Evolutionary conservation across 2,888 invertebrate genomes (phyloP).

Genomic region (Habrosyne pyritoides): DNA sequence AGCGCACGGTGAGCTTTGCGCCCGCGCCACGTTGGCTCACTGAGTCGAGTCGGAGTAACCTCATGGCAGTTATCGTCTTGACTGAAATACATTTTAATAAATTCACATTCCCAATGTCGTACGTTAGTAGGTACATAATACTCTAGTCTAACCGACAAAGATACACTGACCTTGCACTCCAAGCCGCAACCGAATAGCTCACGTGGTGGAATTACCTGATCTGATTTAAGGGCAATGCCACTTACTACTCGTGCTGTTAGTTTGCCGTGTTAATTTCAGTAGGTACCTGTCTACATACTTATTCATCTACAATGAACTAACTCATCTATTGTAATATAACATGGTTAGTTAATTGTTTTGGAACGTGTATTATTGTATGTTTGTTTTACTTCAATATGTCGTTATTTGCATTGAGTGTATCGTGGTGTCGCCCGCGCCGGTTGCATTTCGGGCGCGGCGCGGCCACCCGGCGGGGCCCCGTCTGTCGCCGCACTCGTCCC

Average conservation of each 20-base stretch:
- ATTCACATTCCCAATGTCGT: constrained; percentile 4
- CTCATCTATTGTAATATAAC: background rate
- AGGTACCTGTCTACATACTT: too few relatives aligned
- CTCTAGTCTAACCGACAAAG: background rate
- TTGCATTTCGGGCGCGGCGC: constrained; percentile 59
- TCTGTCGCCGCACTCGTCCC: constrained; percentile 47
- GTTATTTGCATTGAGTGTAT: constrained; percentile 21
- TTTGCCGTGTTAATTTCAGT: background rate
- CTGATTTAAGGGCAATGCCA: background rate
- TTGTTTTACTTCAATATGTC: background rate
- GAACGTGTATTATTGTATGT: background rate
- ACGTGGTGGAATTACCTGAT: background rate
- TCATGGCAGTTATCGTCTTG: constrained; percentile 8
- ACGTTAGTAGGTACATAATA: background rate
- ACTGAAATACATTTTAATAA: constrained; percentile 11
- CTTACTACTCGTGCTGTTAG: background rate
- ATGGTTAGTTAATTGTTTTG: background rate
- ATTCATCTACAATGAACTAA: background rate
- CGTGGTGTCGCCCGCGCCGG: constrained; percentile 38
- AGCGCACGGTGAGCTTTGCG: background rate
- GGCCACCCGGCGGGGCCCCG: constrained; percentile 74
- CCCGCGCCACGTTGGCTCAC: constrained; percentile 14
- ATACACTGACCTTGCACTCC: background rate
- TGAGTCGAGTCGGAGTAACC: background rate
- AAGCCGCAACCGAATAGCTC: background rate